Base-by-base conservation (phyloP, 2,888 invertebrate genomes). In the Bruchidius siliquastri region DNA sequence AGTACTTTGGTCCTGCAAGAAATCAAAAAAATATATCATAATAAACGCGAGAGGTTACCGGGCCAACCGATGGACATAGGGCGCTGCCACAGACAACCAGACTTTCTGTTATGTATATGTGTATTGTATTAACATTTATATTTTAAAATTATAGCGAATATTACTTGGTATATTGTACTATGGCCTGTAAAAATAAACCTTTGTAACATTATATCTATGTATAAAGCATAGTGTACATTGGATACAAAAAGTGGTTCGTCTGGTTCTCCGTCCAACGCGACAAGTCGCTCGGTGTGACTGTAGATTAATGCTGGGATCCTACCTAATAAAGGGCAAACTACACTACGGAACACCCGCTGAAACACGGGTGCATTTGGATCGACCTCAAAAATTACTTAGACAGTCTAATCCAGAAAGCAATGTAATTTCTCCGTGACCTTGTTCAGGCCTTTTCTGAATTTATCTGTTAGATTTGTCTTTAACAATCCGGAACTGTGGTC, bases 381-480 rank as follows among this genome's bases (percentile, higher is more conserved):
- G 86, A 87, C 87, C 87, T 87, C 87, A 87, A 87, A 86, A 86
- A 86, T 86, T 86, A 86, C 86, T 86, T 83, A 83, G 85, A 87
- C 86, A 87, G 87, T 86, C 86, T 86, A 86, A 87, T 86, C 86
- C 87, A 86, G 86, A 87, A 87, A 86, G 84, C 83, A 85, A 83
- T 86, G 85, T 85, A 85, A 84, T 86, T 83, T 84, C 85, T 85
- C 85, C 85, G 82, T 80, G 83, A 83, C 85, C 85, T 84, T 80
- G 71, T 76, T 71, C 82, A 84, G 84, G 85, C 79, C 84, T 86
- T 86, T 86, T 86, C 86, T 86, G 86, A 86, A 86, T 86, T 86
- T 85, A 86, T 86, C 86, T 86, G 86, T 85, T 81, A 78, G 79
- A 80, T 84, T 85, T 85, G 85, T 85, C 83, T 85, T 85, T 82